Evolutionary conservation across 2,888 invertebrate genomes (phyloP).

Genomic region (Rotaria macrura): DNA sequence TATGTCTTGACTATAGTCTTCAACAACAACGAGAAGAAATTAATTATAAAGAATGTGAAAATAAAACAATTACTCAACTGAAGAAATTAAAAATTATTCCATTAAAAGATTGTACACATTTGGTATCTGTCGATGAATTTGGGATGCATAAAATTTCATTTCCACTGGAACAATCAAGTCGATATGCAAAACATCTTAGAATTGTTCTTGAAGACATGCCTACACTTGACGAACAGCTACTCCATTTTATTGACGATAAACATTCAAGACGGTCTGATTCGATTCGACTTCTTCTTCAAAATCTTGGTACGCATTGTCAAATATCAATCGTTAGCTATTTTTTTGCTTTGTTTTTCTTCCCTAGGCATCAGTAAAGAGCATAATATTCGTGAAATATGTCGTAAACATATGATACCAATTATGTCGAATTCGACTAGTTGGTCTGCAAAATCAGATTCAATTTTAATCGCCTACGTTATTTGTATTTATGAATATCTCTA

Average conservation of each 20-base stretch:
- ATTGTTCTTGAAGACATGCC: background rate
- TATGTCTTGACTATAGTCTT: conserved; percentile 13
- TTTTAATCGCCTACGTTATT: background rate
- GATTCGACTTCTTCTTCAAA: background rate
- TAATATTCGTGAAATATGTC: background rate
- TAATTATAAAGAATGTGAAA: background rate
- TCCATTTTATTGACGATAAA: background rate
- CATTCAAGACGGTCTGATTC: background rate
- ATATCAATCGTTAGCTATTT: background rate
- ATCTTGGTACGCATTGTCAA: background rate
- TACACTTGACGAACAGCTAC: background rate
- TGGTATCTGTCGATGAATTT: background rate
- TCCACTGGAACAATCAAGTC: background rate
- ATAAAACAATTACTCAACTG: background rate
- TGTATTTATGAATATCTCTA: background rate
- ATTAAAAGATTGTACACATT: background rate
- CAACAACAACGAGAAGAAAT: background rate
- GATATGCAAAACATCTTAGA: background rate
- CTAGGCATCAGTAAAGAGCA: background rate
- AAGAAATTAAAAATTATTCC: background rate
- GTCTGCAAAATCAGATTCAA: background rate
- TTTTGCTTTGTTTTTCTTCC: background rate
- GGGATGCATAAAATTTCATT: background rate
- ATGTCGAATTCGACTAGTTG: background rate
- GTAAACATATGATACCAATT: background rate